Evolutionary conservation across 37 sponge, comb jelly and placozoan species (phyloP), one percentile per base, ranked within the genome.

Genomic region (Agelas oroides): DNA sequence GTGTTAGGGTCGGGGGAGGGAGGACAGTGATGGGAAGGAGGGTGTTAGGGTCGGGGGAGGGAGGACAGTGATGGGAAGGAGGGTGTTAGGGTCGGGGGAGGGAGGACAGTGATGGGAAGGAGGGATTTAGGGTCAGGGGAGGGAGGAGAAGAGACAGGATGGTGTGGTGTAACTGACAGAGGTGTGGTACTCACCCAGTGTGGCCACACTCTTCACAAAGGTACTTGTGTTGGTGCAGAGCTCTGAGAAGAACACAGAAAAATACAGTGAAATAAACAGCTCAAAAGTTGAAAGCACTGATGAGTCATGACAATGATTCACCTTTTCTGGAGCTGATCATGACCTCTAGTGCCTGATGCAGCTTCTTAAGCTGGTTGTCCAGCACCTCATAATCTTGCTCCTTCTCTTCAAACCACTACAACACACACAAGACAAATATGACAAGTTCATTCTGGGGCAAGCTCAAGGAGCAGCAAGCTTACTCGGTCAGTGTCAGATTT

Each of bases 361-460:
- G 85, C 71, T 89, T 94, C 95, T 92, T 98, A 53, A 98, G 82
- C 36, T 94, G 92, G 23, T n/a, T 66, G 31, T 98, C 96, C 27
- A 98, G 75, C 2, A 61, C 80, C 23, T 90, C 92, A 37, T 79
- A 89, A 54, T 97, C 91, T 54, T 88, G 84, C 20, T 78, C 79
- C 72, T 95, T 90, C 79, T 93, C 92, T 66, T 99, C 99, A 92
- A 97, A 99, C 99, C 99, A 99, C 97, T 98, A 70, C 6, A 24
- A 39, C 38, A 8, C 46, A 46, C 46, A 46, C 46, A 46, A 46
- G 46, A 46, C 8, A 46, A 46, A 46, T n/a, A n/a, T n/a, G n/a
- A n/a, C n/a, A n/a, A n/a, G n/a, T n/a, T n/a, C n/a, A n/a, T n/a
- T n/a, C n/a, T n/a, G n/a, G n/a, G n/a, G n/a, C n/a, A n/a, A n/a